phyloP scores from a whole-genome alignment of 2,113 vertebrate species.

The Arenaria interpres region DNA sequence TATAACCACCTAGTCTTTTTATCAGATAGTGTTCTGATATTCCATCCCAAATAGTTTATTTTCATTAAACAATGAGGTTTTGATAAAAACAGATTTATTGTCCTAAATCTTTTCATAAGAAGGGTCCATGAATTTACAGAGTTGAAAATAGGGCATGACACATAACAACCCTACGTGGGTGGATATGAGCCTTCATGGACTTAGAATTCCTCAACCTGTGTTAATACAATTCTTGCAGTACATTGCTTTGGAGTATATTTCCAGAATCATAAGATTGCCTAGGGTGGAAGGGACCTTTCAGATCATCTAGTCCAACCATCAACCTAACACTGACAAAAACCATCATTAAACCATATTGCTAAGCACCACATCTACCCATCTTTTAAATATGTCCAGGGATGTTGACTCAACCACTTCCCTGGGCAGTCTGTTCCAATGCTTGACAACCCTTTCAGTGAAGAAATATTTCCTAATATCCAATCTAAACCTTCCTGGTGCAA shows the following conservation, averaged over 20 bases:
- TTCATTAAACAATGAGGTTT: neutral
- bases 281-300: too few relatives aligned
- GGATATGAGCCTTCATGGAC: neutral
- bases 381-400: too few relatives aligned
- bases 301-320: too few relatives aligned
- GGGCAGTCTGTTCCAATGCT: too few relatives aligned
- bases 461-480: too few relatives aligned
- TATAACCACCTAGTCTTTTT: neutral
- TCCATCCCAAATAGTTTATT: neutral
- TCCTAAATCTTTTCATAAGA: neutral
- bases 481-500: too few relatives aligned
- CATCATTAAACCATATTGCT: too few relatives aligned
- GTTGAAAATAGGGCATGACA: neutral
- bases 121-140: neutral
- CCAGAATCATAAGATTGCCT: too few relatives aligned
- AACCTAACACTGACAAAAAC: too few relatives aligned
- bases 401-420: too few relatives aligned
- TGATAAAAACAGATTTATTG: neutral
- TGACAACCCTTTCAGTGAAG: too few relatives aligned
- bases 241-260: neutral
- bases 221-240: neutral
- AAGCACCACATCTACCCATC: too few relatives aligned
- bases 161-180: neutral
- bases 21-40: neutral
- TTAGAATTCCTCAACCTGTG: neutral